phyloP scores from a whole-genome alignment of 2,888 invertebrate species.

The Dorcus parallelipipedus region DNA sequence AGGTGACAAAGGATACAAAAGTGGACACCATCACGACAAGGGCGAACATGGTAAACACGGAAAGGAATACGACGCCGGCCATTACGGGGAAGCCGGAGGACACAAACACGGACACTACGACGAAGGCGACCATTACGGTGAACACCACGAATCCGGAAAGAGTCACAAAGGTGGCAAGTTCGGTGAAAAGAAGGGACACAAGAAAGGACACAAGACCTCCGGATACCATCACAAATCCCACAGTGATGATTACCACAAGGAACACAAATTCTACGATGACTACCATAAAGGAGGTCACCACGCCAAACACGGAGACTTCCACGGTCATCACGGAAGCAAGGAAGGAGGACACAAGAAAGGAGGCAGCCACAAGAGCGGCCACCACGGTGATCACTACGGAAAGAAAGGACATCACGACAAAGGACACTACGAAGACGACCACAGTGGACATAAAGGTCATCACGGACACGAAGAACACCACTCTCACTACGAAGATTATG shows the following conservation, averaged over 20 bases:
- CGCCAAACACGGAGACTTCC: constrained; percentile 76
- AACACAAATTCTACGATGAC: constrained; percentile 76
- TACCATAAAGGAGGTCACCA: constrained; percentile 76
- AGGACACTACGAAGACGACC: constrained; percentile 75
- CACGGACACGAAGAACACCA: constrained; percentile 54
- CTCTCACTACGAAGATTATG: constrained; percentile 61
- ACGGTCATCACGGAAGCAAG: constrained; percentile 72
- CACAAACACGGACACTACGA: constrained; percentile 60
- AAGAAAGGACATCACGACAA: constrained; percentile 79
- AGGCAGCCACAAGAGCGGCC: constrained; percentile 72
- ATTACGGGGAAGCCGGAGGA: constrained; percentile 62
- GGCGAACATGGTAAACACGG: constrained; percentile 66
- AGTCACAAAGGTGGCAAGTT: constrained; percentile 68
- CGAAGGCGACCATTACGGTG: constrained; percentile 61
- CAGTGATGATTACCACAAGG: constrained; percentile 75
- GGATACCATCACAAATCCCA: constrained; percentile 77
- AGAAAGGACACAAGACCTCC: constrained; percentile 73
- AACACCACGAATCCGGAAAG: constrained; percentile 63
- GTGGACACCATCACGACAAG: constrained; percentile 61
- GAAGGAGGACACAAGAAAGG: constrained; percentile 74
- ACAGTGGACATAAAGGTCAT: constrained; percentile 78
- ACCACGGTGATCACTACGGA: constrained; percentile 74
- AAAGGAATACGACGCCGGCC: constrained; percentile 62
- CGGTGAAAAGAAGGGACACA: constrained; percentile 72
- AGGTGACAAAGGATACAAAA: constrained; percentile 68